Evolutionary conservation across 2,797 vertebrate species (phyloP).

Genomic region (Meriones psammophilus): DNA sequence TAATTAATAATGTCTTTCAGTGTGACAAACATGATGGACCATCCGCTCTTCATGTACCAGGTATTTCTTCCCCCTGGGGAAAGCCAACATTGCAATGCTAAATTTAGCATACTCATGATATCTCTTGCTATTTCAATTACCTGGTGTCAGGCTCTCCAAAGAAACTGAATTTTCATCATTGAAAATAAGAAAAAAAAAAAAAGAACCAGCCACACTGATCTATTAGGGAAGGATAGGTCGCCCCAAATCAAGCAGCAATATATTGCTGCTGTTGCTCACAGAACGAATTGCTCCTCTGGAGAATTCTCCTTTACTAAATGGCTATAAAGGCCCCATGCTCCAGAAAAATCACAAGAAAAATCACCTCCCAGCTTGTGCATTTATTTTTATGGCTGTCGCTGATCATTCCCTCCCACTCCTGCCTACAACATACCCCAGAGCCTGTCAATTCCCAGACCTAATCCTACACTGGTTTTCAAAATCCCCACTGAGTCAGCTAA

Average conservation of each 20-base stretch:
- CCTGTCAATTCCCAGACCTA: slow-evolving; percentile 78
- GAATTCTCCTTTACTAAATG: slow-evolving; percentile 79
- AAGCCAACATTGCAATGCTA: slow-evolving; percentile 29
- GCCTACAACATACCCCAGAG: slow-evolving; percentile 53
- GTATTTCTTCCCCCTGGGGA: slow-evolving; percentile 25
- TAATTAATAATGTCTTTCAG: background rate
- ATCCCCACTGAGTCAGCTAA: slow-evolving; percentile 63
- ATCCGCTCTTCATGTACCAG: background rate
- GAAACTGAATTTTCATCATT: slow-evolving; percentile 54
- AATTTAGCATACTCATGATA: slow-evolving; percentile 8
- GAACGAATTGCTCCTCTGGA: slow-evolving; percentile 76
- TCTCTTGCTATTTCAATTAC: background rate
- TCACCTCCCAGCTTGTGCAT: slow-evolving; percentile 76
- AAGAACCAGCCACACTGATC: background rate
- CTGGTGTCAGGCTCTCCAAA: background rate
- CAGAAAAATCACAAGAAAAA: slow-evolving; percentile 81
- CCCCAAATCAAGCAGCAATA: slow-evolving; percentile 71
- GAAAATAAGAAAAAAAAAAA: slow-evolving; percentile 1
- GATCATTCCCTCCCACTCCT: slow-evolving; percentile 64
- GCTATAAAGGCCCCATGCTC: slow-evolving; percentile 77
- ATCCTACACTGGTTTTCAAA: slow-evolving; percentile 68
- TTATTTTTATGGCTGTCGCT: slow-evolving; percentile 73
- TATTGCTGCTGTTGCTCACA: slow-evolving; percentile 60
- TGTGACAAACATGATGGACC: background rate
- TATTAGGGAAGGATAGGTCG: slow-evolving; percentile 57